Conservation (phyloP, 1,140 invertebrate species). For the Bicyclus anynana region DNA sequence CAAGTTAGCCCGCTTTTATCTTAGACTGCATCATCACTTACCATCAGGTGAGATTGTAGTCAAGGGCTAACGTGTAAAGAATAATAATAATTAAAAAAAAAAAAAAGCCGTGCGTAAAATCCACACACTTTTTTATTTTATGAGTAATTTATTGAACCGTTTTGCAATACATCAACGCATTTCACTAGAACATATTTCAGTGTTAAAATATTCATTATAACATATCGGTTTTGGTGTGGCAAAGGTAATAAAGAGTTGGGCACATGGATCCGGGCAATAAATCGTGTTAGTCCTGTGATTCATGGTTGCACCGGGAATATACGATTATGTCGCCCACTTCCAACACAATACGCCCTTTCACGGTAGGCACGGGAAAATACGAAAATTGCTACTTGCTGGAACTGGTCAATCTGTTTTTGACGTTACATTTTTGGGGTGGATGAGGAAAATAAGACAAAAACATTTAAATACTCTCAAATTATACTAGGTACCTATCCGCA, state of each 20-base stretch:
- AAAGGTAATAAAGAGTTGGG: constrained; percentile 27
- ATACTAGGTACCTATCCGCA: too few species aligned
- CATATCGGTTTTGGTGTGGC: constrained; percentile 16
- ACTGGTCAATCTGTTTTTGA: background rate
- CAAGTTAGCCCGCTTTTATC: too few species aligned
- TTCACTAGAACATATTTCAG: background rate
- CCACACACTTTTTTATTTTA: too few species aligned
- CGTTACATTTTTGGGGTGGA: too few species aligned
- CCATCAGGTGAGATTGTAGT: too few species aligned
- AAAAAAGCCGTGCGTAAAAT: too few species aligned
- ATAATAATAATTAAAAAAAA: too few species aligned
- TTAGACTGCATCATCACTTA: too few species aligned
- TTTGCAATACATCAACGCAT: background rate
- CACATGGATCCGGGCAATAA: constrained; percentile 21
- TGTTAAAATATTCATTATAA: constrained; percentile 24
- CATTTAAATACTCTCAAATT: too few species aligned
- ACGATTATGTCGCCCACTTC: constrained; percentile 18
- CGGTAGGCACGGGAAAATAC: background rate
- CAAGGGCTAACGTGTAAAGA: too few species aligned
- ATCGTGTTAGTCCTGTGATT: constrained; percentile 26
- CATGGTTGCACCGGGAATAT: constrained; percentile 23
- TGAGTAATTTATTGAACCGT: too few species aligned
- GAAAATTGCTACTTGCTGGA: background rate
- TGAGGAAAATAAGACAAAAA: too few species aligned
- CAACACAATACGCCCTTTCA: constrained; percentile 18